Evolutionary conservation across 2,113 vertebrate genomes (phyloP).

Genomic region (Urocitellus parryii): DNA sequence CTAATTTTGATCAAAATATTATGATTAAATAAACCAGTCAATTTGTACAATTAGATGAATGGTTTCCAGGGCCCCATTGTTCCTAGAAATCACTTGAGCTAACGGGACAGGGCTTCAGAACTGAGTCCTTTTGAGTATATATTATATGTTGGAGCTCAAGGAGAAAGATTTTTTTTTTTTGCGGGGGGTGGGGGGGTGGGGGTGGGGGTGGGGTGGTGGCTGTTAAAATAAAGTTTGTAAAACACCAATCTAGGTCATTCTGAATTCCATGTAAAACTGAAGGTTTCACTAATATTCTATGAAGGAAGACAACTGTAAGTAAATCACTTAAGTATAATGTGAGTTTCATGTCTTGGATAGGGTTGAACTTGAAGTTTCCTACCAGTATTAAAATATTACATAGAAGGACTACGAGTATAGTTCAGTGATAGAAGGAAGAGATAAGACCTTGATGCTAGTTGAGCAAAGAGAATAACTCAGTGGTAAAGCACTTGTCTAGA

Average conservation of each 20-base stretch:
- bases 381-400: neutral
- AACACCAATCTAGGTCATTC: neutral
- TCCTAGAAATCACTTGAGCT: constrained; percentile 54
- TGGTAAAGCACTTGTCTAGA: neutral
- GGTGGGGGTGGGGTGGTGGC: too few relatives aligned
- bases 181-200: too few relatives aligned
- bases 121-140: neutral
- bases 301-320: neutral
- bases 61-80: constrained; percentile 13
- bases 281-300: constrained; percentile 27
- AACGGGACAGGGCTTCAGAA: constrained; percentile 46
- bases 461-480: neutral
- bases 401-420: neutral
- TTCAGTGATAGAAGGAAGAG: neutral
- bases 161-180: neutral
- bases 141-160: neutral
- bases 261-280: neutral
- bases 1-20: constrained; percentile 37
- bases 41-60: neutral
- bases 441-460: neutral
- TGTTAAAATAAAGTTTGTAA: neutral
- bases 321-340: constrained; percentile 52
- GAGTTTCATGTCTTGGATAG: constrained; percentile 12
- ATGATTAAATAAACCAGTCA: constrained; percentile 36
- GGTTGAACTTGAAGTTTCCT: neutral